Evolutionary conservation across 2,888 invertebrate species (phyloP), one percentile per base, ranked within the genome.

Genomic region (Automeris io): DNA sequence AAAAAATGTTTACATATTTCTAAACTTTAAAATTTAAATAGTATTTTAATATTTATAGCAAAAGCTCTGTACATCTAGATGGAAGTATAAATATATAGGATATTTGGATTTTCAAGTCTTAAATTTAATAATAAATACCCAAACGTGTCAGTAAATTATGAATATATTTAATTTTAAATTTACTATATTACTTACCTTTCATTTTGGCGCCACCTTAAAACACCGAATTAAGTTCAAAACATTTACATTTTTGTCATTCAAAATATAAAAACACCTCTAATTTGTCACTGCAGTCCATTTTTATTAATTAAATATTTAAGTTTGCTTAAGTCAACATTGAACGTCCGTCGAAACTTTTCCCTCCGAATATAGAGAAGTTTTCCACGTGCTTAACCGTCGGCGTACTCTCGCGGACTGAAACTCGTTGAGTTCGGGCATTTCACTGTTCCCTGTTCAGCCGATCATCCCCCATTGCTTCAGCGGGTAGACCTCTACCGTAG

Each of bases 331-430:
- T 23, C 4, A 25, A 40, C 42, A 56, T 51, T 42, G 46, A 41
- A 40, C 42, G 48, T 44, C 52, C 65, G 60, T 47, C 57, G 49
- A 54, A 80, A 80, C 65, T 81, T 80, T 80, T 77, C 74, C 78
- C 75, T 70, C 74, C 73, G 60, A 68, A 54, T 45, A 13, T 37
- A 5, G 41, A 33, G 31, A 34, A 31, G 37, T 33, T 32, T 29
- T 16, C 52, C 52, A 65, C 78, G 71, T 69, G 57, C 42, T 37
- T 36, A 56, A 37, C 49, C 39, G 43, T 23, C 54, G 50, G 51
- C 41, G 54, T 47, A 51, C 54, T 49, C 49, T 55, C 58, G 61
- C 50, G 49, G 56, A 80, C 80, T 79, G 70, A 40, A 34, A 41
- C 18, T 29, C 13, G n/a, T n/a, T n/a, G n/a, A n/a, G n/a, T n/a